These are phyloP conservation scores for Lasioglossum malachurum DNA, from an alignment of 2,888 invertebrate species.

Conservation along the genomic window DNA sequence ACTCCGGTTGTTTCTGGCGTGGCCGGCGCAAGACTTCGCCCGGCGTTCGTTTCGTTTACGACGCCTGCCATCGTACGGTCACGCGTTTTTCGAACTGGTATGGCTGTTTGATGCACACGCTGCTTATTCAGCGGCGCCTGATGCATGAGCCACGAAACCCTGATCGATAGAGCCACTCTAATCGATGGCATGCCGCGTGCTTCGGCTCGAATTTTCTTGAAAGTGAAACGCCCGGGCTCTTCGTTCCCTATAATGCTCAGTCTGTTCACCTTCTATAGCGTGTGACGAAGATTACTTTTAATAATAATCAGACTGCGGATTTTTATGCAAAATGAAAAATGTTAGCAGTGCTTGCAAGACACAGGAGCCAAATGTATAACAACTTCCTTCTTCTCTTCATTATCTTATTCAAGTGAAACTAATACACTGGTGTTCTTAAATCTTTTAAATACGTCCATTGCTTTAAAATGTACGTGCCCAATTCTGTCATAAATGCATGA, in stretches of 20 bases:
- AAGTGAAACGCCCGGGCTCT: neutral
- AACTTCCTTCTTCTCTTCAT: too few relatives aligned
- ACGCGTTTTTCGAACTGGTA: neutral
- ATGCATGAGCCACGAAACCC: neutral
- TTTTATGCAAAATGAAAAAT: too few relatives aligned
- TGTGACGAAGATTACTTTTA: too few relatives aligned
- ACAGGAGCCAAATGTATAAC: too few relatives aligned
- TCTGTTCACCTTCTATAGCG: neutral
- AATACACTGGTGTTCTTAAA: too few relatives aligned
- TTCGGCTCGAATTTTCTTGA: neutral
- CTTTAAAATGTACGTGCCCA: too few relatives aligned
- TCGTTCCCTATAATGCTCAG: neutral
- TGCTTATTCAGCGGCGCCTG: constrained; percentile 2
- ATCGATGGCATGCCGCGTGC: neutral
- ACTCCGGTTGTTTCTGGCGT: constrained; percentile 1
- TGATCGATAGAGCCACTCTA: neutral
- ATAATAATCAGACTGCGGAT: too few relatives aligned
- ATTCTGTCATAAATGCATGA: too few relatives aligned
- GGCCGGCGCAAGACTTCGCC: constrained; percentile 2
- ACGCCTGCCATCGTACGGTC: neutral
- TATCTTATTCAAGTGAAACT: too few relatives aligned
- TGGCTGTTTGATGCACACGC: neutral
- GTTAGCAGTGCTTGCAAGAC: too few relatives aligned
- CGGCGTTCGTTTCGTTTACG: constrained; percentile 8
- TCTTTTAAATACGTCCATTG: too few relatives aligned